Conservation (phyloP, 2,113 vertebrate genomes). For the Tonatia bakeri region DNA sequence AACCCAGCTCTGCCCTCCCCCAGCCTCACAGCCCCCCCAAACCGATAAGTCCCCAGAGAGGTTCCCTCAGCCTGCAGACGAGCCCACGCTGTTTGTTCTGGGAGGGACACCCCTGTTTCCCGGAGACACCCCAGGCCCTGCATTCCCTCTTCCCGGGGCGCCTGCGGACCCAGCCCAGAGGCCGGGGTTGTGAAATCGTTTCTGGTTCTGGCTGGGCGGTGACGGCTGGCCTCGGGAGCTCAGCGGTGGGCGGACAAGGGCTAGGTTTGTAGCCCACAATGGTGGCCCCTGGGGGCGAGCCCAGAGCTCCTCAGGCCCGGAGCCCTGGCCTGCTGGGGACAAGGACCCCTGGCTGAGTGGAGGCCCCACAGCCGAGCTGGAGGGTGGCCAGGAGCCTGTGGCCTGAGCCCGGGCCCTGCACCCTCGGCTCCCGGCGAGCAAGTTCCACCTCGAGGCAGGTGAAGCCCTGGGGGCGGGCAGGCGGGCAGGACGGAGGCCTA, state of each 20-base stretch:
- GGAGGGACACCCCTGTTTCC: neutral
- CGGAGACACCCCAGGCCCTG: neutral
- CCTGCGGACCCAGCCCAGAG: neutral
- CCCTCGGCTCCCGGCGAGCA: rapidly evolving
- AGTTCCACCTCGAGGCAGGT: too few relatives aligned
- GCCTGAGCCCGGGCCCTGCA: too few relatives aligned
- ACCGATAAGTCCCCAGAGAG: neutral
- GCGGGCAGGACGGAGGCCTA: neutral
- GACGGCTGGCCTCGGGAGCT: neutral
- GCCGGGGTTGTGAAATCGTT: neutral
- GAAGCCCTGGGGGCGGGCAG: neutral
- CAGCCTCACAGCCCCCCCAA: neutral
- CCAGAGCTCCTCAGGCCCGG: rapidly evolving
- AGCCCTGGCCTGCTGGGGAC: rapidly evolving
- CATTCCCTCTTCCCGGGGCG: neutral
- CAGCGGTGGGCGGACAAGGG: rapidly evolving
- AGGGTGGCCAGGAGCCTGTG: neutral
- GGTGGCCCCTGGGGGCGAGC: rapidly evolving
- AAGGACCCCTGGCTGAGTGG: rapidly evolving
- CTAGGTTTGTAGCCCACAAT: rapidly evolving
- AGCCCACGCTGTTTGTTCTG: neutral
- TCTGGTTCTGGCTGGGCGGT: neutral
- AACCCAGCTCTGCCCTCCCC: neutral
- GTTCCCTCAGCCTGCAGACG: neutral
- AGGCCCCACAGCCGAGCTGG: too few relatives aligned